These are phyloP conservation scores for Oncorhynchus mykiss DNA, from an alignment of 2,113 vertebrate genomes.

Conservation along the genomic window DNA sequence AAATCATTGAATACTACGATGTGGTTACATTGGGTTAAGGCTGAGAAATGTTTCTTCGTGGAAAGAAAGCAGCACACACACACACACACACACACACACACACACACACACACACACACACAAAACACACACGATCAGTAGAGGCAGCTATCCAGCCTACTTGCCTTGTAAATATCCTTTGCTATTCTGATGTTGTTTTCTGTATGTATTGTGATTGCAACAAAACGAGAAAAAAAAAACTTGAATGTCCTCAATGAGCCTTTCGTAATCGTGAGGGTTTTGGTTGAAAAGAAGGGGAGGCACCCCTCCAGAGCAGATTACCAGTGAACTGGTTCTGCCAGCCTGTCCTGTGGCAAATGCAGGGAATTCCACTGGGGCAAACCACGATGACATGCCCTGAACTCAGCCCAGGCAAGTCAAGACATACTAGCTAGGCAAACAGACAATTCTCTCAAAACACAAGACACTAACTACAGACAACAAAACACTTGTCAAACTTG, in stretches of 20 bases:
- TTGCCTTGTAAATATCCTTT: neutral
- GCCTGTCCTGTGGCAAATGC: slow-evolving; percentile 41
- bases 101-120: no score
- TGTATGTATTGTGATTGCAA: no score
- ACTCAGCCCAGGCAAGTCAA: slow-evolving; percentile 1
- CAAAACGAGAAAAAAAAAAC: no score
- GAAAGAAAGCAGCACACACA: no score
- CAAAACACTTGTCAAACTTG: neutral
- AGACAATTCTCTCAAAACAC: neutral
- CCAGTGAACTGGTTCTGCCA: slow-evolving; percentile 69
- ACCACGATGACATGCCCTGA: slow-evolving; percentile 29
- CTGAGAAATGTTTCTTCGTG: no score
- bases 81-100: no score
- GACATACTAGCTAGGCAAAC: slow-evolving; percentile 41
- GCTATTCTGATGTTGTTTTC: no score
- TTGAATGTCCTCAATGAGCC: no score
- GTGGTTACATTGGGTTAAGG: no score
- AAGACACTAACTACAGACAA: neutral
- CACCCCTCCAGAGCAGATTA: slow-evolving; percentile 3
- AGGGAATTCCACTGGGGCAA: slow-evolving; percentile 47
- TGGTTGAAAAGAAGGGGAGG: slow-evolving; percentile 25
- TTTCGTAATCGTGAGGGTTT: slow-evolving; percentile 4
- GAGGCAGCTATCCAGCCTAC: neutral
- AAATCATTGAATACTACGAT: neutral
- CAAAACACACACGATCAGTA: neutral